Base-by-base conservation (phyloP, 2,113 vertebrate genomes). In the Neotoma lepida region DNA sequence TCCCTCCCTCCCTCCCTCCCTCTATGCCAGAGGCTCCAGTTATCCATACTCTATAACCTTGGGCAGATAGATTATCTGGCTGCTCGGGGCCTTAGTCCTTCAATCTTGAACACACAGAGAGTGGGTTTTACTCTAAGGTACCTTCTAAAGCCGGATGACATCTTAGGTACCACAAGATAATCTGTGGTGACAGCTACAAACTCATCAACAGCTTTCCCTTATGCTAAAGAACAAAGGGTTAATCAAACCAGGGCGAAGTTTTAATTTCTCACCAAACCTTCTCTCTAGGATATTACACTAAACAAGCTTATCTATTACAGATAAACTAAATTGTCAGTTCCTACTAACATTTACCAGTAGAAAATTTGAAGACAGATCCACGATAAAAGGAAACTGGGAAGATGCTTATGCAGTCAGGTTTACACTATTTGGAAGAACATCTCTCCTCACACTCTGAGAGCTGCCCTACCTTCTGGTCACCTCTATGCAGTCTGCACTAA, bases 161-260 rank as follows among this genome's bases (percentile, higher is more conserved):
- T n/a, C 61, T 44, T 77, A 41, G 64, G 90, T 74, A 51, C 86
- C 54, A 80, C n/a, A 15, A 92, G 63, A 56, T 86, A 58, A 41
- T 44, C 68, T 26, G 18, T 85, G 70, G 91, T 92, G 41, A 49
- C 46, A 93, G 86, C 24, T 87, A 51, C 18, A 77, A 88, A 6
- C 39, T 88, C 77, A 81, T 77, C 64, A 71, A 74, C 74, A 78
- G n/a, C 68, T 92, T 84, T 70, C 71, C 56, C 89, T 92, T 82
- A 84, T 86, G 86, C 9, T 44, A 33, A 86, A 87, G 70, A 41
- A 77, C 4, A 56, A 66, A 33, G 64, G 44, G 18, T 28, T 91
- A 46, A 94, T 64, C 44, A 70, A 84, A 77, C 33, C 18, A 90
- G 56, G 20, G 26, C 39, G 49, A 77, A 66, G 49, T 49, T 95